phyloP scores from a whole-genome alignment of 2,113 vertebrate species.

The Pterocles gutturalis region DNA sequence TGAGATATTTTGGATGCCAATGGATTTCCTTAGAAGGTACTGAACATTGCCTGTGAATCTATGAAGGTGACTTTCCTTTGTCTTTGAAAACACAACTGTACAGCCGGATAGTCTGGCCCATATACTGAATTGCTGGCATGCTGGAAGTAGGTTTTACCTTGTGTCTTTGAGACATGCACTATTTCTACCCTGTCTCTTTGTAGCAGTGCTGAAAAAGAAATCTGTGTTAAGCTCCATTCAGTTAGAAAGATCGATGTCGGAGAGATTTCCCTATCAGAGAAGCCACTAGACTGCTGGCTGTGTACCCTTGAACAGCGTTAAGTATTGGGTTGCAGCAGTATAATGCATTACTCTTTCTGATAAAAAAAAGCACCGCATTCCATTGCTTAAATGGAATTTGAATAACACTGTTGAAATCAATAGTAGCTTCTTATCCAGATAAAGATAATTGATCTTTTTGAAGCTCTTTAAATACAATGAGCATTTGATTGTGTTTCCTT shows the following conservation, averaged over 20 bases:
- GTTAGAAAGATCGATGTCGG: background rate
- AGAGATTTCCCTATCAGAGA: background rate
- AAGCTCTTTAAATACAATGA: constrained; percentile 29
- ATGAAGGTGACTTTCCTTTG: background rate
- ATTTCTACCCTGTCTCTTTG: background rate
- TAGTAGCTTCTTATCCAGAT: constrained; percentile 24
- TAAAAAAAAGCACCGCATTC: background rate
- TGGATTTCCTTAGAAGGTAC: background rate
- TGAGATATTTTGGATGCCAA: background rate
- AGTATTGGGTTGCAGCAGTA: background rate
- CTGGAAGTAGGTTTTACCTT: background rate
- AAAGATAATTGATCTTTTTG: constrained; percentile 55
- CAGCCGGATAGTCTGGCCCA: background rate
- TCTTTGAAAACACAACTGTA: background rate
- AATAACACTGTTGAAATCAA: constrained; percentile 56
- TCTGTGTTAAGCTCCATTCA: background rate
- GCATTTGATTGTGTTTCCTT: constrained; percentile 45
- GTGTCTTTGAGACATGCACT: background rate
- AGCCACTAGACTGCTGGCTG: background rate
- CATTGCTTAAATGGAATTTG: constrained; percentile 41
- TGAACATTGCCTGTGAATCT: background rate
- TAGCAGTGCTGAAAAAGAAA: background rate
- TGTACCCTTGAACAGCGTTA: background rate
- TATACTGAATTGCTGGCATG: background rate
- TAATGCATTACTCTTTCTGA: background rate